These are phyloP conservation scores for Eupeodes luniger DNA, from an alignment of 2,888 invertebrate species.

Conservation along the genomic window DNA sequence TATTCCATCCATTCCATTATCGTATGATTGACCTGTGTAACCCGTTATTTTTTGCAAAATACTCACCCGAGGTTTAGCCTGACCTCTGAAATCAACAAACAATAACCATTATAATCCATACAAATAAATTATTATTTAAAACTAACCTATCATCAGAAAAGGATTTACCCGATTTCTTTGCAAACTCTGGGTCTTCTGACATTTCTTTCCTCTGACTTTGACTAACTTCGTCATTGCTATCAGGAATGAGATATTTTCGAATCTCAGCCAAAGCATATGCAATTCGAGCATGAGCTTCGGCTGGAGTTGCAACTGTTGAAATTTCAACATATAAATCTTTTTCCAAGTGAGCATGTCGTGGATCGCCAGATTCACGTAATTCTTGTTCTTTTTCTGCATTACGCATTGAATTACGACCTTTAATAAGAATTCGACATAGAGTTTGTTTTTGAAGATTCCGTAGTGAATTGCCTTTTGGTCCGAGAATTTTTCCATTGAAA, in stretches of 20 bases:
- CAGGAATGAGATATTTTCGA: constrained; percentile 81
- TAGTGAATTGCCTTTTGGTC: constrained; percentile 96
- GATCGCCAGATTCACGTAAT: constrained; percentile 91
- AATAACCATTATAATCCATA: neutral
- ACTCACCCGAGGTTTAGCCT: neutral
- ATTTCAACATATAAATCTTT: constrained; percentile 96
- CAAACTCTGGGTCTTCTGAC: constrained; percentile 73
- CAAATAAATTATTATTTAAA: neutral
- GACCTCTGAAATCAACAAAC: neutral
- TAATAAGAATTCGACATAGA: constrained; percentile 96
- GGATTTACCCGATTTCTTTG: constrained; percentile 31
- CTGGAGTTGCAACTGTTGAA: constrained; percentile 93
- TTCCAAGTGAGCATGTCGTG: constrained; percentile 93
- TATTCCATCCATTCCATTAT: neutral
- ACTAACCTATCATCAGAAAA: constrained; percentile 53
- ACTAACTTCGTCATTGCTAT: constrained; percentile 81
- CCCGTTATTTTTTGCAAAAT: constrained; percentile 26
- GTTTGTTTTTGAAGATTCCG: constrained; percentile 97
- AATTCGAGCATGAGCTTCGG: constrained; percentile 93
- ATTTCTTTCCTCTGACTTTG: constrained; percentile 80
- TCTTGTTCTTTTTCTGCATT: constrained; percentile 93
- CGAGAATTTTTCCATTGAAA: constrained; percentile 96
- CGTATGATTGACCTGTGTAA: neutral
- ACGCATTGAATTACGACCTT: constrained; percentile 96
- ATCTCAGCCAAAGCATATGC: constrained; percentile 81